Base-by-base conservation (phyloP, 2,113 vertebrate genomes). In the Silurus asotus region DNA sequence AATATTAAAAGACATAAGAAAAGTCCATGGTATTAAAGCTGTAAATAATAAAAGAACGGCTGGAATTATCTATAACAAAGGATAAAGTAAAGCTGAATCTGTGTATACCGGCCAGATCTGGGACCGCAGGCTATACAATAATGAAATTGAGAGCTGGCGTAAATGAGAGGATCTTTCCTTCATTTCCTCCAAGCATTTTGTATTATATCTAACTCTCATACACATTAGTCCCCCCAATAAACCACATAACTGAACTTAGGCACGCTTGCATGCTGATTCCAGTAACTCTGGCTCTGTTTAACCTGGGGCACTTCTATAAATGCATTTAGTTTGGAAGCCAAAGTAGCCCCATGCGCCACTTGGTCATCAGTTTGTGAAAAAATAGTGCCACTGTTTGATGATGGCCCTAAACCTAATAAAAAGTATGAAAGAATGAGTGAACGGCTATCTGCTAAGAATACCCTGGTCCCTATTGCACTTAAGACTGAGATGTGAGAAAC, bases 1-100 rank as follows among this genome's bases (percentile, higher is more conserved):
- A 79, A 79, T 80, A 70, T 48, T 25, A 85, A 7, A 4, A 72
- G 70, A 23, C 15, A 84, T 53, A 72, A 67, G 45, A 83, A 80
- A 80, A 61, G 48, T 77, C 25, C 51, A 19, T 79, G 82, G 25
- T 70, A 55, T 84, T 88, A 64, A 81, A 81, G 61, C 65, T 80
- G 23, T 84, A 77, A 84, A 84, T 88, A 84, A 88, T 88, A 58
- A 51, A 83, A 67, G 81, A 56, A 84, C 14, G 58, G 64, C 10
- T 53, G 56, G 48, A 86, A 82, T 53, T 62, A 67, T 45, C 61
- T 70, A 56, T 86, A 88, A 83, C 13, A 77, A 86, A 55, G 87
- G 69, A 51, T 17, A 53, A 77, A 64, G 70, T 51, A 17, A 15
- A 58, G 59, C 49, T 70, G 61, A 59, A 81, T 61, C 64, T 11